A percentile compares a stretch with the other conserved stretches of the same genome.
These are phyloP conservation scores for Himantopus leucocephalus DNA, from an alignment of 2,113 vertebrate species.

Conservation along the genomic window DNA sequence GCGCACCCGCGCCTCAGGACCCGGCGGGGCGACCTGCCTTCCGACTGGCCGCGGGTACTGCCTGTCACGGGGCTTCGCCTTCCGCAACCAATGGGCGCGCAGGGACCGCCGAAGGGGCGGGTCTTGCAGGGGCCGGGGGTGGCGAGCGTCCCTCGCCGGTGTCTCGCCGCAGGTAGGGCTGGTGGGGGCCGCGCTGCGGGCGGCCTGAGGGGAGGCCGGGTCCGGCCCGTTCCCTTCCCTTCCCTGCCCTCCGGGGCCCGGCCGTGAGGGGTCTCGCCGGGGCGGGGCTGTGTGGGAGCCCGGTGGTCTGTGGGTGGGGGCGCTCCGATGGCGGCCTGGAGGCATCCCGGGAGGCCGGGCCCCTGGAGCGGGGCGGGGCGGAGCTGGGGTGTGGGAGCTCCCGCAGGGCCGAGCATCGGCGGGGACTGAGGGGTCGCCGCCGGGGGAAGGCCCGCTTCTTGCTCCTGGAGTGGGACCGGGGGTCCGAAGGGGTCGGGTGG, in stretches of 20 bases:
- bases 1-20: neutral
- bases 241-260: slow-evolving; percentile 44
- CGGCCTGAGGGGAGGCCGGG: neutral
- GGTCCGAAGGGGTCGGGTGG: neutral
- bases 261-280: slow-evolving; percentile 69
- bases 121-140: neutral
- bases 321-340: neutral
- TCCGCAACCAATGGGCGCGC: rapidly evolving
- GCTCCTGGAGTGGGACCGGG: neutral
- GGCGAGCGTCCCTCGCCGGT: neutral
- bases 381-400: neutral
- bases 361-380: neutral
- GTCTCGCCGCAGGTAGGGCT: neutral
- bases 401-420: neutral
- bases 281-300: neutral
- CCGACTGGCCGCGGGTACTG: neutral
- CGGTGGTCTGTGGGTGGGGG: neutral
- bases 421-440: neutral
- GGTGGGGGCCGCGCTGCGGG: neutral
- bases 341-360: neutral
- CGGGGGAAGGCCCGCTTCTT: neutral
- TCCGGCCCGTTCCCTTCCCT: neutral
- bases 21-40: rapidly evolving
- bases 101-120: rapidly evolving
- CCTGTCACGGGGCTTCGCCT: rapidly evolving